Evolutionary conservation across 2,797 vertebrate species (phyloP).

Genomic region (Danionella dracula): DNA sequence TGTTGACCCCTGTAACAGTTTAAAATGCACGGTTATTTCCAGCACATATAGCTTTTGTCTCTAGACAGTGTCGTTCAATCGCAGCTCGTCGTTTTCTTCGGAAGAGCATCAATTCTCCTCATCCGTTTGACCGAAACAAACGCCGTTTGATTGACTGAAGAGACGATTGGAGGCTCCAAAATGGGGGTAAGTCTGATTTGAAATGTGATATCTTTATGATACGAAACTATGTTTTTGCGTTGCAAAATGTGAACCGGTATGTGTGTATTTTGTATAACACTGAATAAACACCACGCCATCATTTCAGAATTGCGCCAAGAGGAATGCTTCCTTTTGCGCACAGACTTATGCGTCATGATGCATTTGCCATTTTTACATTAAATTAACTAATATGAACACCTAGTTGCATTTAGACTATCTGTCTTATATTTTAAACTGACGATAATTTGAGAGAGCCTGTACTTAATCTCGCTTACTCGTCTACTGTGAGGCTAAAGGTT

Average conservation of each 20-base stretch:
- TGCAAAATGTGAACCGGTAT: too few relatives aligned
- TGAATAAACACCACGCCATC: background rate
- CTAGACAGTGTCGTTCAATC: slow-evolving; percentile 1
- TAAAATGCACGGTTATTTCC: slow-evolving; percentile 9
- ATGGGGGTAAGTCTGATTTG: slow-evolving; percentile 64
- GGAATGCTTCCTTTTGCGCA: slow-evolving; percentile 10
- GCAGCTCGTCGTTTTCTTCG: background rate
- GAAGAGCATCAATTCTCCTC: slow-evolving; percentile 29
- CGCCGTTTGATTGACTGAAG: slow-evolving; percentile 45
- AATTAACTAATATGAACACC: too few relatives aligned
- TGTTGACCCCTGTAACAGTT: slow-evolving; percentile 14
- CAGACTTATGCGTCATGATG: slow-evolving; percentile 33
- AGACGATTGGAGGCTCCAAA: slow-evolving; percentile 56
- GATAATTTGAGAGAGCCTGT: too few relatives aligned
- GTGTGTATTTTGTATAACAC: too few relatives aligned
- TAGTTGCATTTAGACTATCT: too few relatives aligned
- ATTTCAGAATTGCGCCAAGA: slow-evolving; percentile 29
- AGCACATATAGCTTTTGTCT: slow-evolving; percentile 3
- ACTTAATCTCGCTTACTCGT: too few relatives aligned
- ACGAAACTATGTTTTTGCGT: too few relatives aligned
- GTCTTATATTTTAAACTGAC: too few relatives aligned
- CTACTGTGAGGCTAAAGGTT: too few relatives aligned
- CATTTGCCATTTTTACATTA: too few relatives aligned
- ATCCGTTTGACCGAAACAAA: slow-evolving; percentile 41
- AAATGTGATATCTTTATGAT: background rate